Evolutionary conservation across 2,888 invertebrate species (phyloP).

Genomic region (Ditylenchus weischeri): DNA sequence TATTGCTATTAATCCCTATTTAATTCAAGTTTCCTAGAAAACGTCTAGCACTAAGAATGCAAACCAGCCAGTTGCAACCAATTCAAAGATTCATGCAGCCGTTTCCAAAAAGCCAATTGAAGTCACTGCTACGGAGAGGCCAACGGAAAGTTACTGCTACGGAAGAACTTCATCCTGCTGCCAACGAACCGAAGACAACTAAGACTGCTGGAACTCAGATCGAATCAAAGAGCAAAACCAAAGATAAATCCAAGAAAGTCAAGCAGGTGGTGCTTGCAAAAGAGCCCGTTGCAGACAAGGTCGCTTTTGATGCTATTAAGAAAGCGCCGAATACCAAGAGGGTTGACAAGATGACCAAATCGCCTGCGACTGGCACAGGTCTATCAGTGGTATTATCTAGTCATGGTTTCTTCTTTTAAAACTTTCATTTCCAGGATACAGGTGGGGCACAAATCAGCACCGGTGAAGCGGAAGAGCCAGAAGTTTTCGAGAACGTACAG

Average conservation of each 20-base stretch:
- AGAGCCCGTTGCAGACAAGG: neutral
- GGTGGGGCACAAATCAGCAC: constrained; percentile 5
- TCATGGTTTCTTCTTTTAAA: neutral
- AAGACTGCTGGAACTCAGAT: neutral
- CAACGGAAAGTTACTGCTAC: too few species aligned
- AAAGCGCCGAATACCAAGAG: neutral
- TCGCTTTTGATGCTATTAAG: neutral
- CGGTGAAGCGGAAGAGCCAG: neutral
- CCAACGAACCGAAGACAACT: too few species aligned
- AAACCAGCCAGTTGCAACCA: neutral
- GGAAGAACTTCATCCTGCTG: too few species aligned
- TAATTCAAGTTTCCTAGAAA: too few species aligned
- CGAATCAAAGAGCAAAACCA: neutral
- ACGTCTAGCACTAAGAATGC: neutral
- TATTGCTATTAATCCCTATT: too few species aligned
- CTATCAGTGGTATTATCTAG: neutral
- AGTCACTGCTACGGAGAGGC: too few species aligned
- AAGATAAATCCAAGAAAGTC: constrained; percentile 3
- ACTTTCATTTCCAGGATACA: neutral
- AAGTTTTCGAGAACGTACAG: neutral
- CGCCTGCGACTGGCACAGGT: too few species aligned
- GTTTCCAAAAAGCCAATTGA: too few species aligned
- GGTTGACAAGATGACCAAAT: too few species aligned
- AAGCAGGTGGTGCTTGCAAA: neutral
- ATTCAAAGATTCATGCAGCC: neutral